Conservation (phyloP, 2,888 invertebrate genomes). For the Drosophila atroscutellata region DNA sequence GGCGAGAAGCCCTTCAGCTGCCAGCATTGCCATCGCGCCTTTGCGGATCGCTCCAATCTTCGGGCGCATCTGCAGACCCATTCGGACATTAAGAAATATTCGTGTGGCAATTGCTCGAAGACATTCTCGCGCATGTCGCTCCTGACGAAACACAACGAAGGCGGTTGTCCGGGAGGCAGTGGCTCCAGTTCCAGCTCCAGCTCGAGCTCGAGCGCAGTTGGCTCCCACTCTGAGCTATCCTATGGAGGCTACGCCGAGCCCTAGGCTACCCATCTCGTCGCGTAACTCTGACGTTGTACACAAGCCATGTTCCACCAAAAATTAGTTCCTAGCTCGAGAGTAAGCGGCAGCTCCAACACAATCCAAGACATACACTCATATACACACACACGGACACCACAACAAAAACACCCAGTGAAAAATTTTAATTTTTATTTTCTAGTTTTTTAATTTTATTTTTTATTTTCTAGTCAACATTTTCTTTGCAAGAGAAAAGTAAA, state of each 20-base stretch:
- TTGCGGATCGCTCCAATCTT: slow-evolving; percentile 98
- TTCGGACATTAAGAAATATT: slow-evolving; percentile 98
- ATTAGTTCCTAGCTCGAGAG: slow-evolving; percentile 84
- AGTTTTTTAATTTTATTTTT: slow-evolving; percentile 39
- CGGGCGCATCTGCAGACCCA: slow-evolving; percentile 99
- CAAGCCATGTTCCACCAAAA: slow-evolving; percentile 84
- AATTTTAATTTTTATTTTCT: slow-evolving; percentile 27
- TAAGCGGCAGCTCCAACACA: slow-evolving; percentile 60
- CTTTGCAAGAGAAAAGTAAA: slow-evolving; percentile 66
- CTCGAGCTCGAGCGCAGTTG: slow-evolving; percentile 36
- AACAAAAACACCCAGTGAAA: slow-evolving; percentile 47
- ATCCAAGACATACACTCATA: slow-evolving; percentile 30
- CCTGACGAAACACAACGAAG: slow-evolving; percentile 96
- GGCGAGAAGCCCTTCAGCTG: slow-evolving; percentile 99
- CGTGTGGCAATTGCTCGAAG: slow-evolving; percentile 96
- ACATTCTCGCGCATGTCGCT: slow-evolving; percentile 99
- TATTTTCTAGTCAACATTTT: slow-evolving; percentile 82
- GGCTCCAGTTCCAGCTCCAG: slow-evolving; percentile 36
- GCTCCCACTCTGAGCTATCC: slow-evolving; percentile 62
- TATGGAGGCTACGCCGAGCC: slow-evolving; percentile 75
- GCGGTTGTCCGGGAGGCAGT: slow-evolving; percentile 90
- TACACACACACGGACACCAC: slow-evolving; percentile 21
- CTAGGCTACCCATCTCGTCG: slow-evolving; percentile 43
- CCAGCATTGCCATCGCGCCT: slow-evolving; percentile 96
- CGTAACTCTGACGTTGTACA: slow-evolving; percentile 31